Evolutionary conservation across 2,888 invertebrate species (phyloP), one percentile per base, ranked within the genome.

Genomic region (Eilema griseolum): DNA sequence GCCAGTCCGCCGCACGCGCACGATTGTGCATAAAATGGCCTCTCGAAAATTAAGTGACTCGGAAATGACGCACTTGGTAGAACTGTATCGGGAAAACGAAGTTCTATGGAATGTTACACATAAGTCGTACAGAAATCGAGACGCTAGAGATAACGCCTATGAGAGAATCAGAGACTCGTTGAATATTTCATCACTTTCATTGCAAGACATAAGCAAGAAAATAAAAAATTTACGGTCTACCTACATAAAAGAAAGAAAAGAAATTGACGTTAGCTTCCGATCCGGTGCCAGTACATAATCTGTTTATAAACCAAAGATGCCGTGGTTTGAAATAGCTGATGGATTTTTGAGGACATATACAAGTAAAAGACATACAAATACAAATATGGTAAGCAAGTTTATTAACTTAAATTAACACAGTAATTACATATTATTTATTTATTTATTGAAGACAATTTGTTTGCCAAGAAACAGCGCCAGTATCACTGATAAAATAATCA

Each of bases 11-110:
- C 70, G 70, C 70, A 67, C 63, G 71, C 63, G 71, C 71, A 67
- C 67, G 57, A 71, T 71, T 71, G 67, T 71, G 71, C 71, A 71
- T 67, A 71, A 71, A 71, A 71, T 67, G 67, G 67, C 71, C 67
- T 71, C 68, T 68, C 65, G 61, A 68, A 71, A 68, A 64, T 68
- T 71, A 71, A 71, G 67, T 67, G 61, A 67, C 61, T 66, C 68
- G 65, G 71, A 72, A 72, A 72, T 69, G 68, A 68, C 68, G 65
- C 68, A 72, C 66, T 66, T 72, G 69, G 69, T 72, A n/a, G 71
- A 69, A 72, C 69, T 68, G 65, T 69, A 69, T 69, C 66, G 69
- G 71, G 72, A 72, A 69, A 72, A 72, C 62, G 69, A 72, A 72
- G 69, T 72, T 69, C 69, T 69, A 69, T 72, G 72, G 69, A 72